phyloP scores from a whole-genome alignment of 2,113 vertebrate species.

The Rafetus swinhoei region DNA sequence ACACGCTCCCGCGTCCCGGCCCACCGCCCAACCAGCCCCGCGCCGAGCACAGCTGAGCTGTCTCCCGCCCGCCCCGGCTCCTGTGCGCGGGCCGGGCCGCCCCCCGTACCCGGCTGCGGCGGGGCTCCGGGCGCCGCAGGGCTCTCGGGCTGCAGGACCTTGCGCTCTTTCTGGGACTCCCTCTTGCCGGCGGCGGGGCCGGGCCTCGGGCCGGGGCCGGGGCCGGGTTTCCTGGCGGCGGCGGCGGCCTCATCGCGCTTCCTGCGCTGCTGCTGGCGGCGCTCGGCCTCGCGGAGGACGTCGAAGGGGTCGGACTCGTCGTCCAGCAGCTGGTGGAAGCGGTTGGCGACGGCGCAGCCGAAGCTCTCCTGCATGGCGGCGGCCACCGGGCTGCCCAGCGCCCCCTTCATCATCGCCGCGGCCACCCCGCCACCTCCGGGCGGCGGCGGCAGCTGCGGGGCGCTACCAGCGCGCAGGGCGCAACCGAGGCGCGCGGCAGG shows the following conservation, averaged over 20 bases:
- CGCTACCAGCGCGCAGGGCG: neutral
- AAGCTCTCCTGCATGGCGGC: constrained; percentile 79
- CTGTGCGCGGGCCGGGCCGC: too few species aligned
- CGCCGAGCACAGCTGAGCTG: neutral
- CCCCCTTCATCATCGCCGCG: constrained; percentile 68
- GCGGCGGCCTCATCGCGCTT: constrained; percentile 54
- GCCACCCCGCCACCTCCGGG: neutral
- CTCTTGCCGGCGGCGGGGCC: constrained; percentile 62
- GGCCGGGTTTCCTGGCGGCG: constrained; percentile 7
- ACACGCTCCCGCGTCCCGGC: neutral
- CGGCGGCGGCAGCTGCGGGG: neutral
- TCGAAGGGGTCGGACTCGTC: constrained; percentile 92
- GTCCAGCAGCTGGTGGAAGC: constrained; percentile 89
- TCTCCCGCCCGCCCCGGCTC: neutral
- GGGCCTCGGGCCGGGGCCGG: neutral
- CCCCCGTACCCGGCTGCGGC: constrained; percentile 41
- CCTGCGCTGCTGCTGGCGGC: constrained; percentile 75
- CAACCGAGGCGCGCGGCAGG: neutral
- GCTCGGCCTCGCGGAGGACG: constrained; percentile 80
- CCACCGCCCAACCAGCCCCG: neutral
- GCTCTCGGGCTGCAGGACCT: constrained; percentile 30
- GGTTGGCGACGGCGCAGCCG: constrained; percentile 88
- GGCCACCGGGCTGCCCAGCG: constrained; percentile 58
- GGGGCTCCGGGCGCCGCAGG: neutral
- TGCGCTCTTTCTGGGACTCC: constrained; percentile 77